Evolutionary conservation across 1,140 invertebrate species (phyloP).

Genomic region (Temnothorax nylanderi): DNA sequence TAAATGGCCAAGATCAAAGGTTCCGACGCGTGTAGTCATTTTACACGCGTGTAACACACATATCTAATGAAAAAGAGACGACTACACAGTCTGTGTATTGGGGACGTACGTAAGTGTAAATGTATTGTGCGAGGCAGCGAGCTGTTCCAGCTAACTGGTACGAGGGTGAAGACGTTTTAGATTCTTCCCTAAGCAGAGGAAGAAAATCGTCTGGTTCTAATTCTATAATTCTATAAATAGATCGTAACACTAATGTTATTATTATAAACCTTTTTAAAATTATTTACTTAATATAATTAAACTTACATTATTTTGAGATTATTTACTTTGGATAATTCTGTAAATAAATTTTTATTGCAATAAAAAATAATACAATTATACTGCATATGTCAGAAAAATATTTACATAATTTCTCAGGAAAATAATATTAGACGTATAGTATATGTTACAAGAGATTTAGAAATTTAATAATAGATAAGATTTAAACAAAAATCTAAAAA

Average conservation of each 20-base stretch:
- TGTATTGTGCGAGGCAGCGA: conserved; percentile 30
- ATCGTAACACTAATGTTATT: conserved; percentile 7
- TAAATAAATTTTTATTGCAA: neutral
- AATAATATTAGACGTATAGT: neutral
- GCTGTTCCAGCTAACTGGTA: conserved; percentile 30
- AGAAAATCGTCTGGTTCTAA: conserved; percentile 40
- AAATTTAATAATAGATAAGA: neutral
- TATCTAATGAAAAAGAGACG: conserved; percentile 74
- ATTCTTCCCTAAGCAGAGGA: neutral
- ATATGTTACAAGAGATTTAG: neutral
- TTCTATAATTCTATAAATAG: conserved; percentile 21
- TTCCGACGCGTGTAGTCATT: conserved; percentile 80
- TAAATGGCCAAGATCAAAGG: conserved; percentile 85
- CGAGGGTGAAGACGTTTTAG: conserved; percentile 51
- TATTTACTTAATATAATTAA: neutral
- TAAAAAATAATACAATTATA: neutral
- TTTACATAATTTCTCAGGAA: neutral
- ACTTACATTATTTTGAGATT: neutral
- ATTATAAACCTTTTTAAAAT: neutral
- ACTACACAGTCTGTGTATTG: conserved; percentile 8
- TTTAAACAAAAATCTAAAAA: neutral
- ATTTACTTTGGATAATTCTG: neutral
- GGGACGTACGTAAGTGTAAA: neutral
- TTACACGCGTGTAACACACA: conserved; percentile 86
- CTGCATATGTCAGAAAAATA: neutral